Evolutionary conservation across 53 echinoderm and acorn worm genomes (phyloP), one percentile per base, ranked within the genome.

Genomic region (Crossaster papposus): DNA sequence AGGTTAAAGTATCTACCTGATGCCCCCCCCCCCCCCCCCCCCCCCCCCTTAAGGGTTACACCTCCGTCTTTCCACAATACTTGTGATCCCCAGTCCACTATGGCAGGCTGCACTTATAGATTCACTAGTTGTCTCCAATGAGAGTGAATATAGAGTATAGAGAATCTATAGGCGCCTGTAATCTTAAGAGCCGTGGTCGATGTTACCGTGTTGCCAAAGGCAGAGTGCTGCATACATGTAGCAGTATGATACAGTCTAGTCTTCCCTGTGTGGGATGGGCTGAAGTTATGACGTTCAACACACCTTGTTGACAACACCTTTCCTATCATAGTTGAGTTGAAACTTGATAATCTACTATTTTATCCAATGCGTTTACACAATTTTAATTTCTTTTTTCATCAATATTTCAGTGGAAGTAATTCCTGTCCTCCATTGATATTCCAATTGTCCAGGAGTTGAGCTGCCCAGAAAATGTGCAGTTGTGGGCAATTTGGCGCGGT

Each of bases 151-250:
- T 35, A 76, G 76, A 76, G 64, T 87, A 75, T 23, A 33, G 77
- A 51, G 64, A 77, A 87, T 87, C 87, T 36, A 76, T 87, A 76
- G 87, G 87, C 87, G 87, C 37, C 87, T 87, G 87, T 87, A 87
- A 87, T 87, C 87, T 87, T 87, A 87, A 87, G 87, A 87, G 87
- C 34, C 28, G 75, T 87, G 87, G 76, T 87, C 87, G 87, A 87
- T 87, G 87, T 74, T 75, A 58, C 54, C 24, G 87, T 58, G 87
- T 87, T 87, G 87, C 87, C 87, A 34, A 62, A 63, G 87, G 87
- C 87, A 87, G 30, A 18, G 87, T 72, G 87, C 77, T 87, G 75
- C 87, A 87, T 87, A 35, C 54, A 22, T 85, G 73, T 36, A 54
- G 52, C 26, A 24, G 23, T 50, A n/a, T 29, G 85, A 32, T 72